Evolutionary conservation across 2,797 vertebrate genomes (phyloP).

Genomic region (Falco naumanni): DNA sequence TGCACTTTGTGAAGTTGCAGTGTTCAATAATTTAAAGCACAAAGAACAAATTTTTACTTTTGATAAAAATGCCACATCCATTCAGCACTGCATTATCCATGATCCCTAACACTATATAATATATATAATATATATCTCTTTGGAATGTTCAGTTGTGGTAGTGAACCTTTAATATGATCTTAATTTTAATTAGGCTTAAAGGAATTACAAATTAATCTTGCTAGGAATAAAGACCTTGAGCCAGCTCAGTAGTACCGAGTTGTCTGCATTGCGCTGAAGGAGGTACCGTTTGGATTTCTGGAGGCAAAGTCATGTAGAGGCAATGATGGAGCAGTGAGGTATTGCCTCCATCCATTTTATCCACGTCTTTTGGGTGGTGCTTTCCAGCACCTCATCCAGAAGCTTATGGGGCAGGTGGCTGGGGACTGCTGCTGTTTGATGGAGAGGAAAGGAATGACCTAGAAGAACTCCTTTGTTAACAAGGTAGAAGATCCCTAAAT

Average conservation of each 20-base stretch:
- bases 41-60: conserved; percentile 14
- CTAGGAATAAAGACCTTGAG: conserved; percentile 41
- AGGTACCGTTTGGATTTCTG: background rate
- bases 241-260: conserved; percentile 9
- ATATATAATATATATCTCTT: conserved; percentile 42
- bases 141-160: conserved; percentile 32
- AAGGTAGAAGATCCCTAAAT: background rate
- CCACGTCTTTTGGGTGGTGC: background rate
- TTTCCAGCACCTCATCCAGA: background rate
- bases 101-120: background rate
- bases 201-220: conserved; percentile 60
- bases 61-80: conserved; percentile 10
- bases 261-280: background rate
- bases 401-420: background rate
- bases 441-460: background rate
- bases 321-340: background rate
- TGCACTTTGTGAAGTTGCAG: background rate
- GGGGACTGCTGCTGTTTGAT: background rate
- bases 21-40: background rate
- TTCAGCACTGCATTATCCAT: background rate
- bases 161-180: conserved; percentile 52
- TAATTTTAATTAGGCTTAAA: conserved; percentile 71
- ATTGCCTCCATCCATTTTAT: background rate
- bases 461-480: background rate
- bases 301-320: background rate